Conservation (phyloP, 1,140 invertebrate species). For the Ctenoplectra terminalis region DNA sequence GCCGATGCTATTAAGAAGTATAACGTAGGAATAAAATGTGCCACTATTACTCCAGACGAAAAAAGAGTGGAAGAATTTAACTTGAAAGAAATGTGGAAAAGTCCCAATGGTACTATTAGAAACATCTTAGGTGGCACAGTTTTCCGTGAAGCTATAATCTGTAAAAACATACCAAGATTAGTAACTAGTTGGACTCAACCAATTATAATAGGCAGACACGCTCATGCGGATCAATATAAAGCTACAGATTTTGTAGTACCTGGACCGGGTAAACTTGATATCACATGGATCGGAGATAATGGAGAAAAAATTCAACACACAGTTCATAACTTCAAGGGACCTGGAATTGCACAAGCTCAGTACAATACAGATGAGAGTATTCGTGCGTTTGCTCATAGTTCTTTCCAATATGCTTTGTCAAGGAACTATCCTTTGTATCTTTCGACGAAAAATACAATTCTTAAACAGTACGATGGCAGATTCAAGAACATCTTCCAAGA, state of each 20-base stretch:
- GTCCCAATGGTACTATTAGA: conserved; percentile 99
- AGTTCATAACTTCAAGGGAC: conserved; percentile 92
- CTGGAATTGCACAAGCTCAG: conserved; percentile 96
- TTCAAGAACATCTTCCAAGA: conserved; percentile 99
- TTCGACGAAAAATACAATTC: conserved; percentile 99
- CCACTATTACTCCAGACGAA: conserved; percentile 99
- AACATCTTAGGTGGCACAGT: conserved; percentile 99
- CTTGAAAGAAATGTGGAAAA: conserved; percentile 99
- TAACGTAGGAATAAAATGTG: conserved; percentile 99
- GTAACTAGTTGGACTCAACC: conserved; percentile 98
- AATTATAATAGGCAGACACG: conserved; percentile 99
- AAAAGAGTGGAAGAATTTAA: conserved; percentile 97
- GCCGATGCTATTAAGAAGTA: conserved; percentile 98
- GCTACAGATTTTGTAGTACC: conserved; percentile 97
- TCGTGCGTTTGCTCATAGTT: conserved; percentile 95
- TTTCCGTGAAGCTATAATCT: conserved; percentile 97
- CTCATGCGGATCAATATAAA: conserved; percentile 98
- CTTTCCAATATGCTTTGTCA: conserved; percentile 94
- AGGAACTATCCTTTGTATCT: conserved; percentile 95
- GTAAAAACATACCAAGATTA: conserved; percentile 98
- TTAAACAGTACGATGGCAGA: conserved; percentile 98
- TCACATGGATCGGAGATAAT: conserved; percentile 89
- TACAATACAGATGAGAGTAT: conserved; percentile 98
- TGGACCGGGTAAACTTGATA: conserved; percentile 92
- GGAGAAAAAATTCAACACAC: conserved; percentile 87